phyloP scores from a whole-genome alignment of 2,888 invertebrate genomes.

The Habroteleia sp. region DNA sequence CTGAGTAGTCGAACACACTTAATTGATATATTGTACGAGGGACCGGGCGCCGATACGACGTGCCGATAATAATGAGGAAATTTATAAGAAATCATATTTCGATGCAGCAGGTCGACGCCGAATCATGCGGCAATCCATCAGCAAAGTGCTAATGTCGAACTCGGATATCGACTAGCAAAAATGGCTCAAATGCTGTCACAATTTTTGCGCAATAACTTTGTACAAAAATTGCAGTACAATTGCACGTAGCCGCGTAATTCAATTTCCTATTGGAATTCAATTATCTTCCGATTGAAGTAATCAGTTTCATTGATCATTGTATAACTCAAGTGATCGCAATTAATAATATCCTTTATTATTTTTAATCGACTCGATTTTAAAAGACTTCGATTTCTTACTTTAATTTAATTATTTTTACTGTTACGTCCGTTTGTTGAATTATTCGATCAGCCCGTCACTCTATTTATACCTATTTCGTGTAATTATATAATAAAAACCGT shows the following conservation, averaged over 20 bases:
- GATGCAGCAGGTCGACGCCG: neutral
- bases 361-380: no score
- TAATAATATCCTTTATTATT: no score
- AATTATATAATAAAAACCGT: neutral
- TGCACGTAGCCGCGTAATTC: neutral
- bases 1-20: constrained; percentile 28
- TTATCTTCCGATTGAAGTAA: neutral
- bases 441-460: no score
- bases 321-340: no score
- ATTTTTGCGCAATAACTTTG: no score
- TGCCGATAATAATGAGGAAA: constrained; percentile 29
- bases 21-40: constrained; percentile 35
- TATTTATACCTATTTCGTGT: no score
- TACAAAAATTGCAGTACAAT: constrained; percentile 7
- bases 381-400: no score
- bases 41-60: constrained; percentile 30
- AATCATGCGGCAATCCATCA: constrained; percentile 21
- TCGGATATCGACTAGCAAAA: constrained; percentile 1
- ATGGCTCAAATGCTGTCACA: constrained; percentile 6
- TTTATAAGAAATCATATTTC: constrained; percentile 40
- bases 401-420: no score
- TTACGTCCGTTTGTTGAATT: constrained; percentile 5
- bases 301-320: neutral
- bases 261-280: neutral
- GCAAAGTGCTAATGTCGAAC: constrained; percentile 22